phyloP scores from a whole-genome alignment of 2,888 invertebrate species.

The Carpatolechia fugitivella region DNA sequence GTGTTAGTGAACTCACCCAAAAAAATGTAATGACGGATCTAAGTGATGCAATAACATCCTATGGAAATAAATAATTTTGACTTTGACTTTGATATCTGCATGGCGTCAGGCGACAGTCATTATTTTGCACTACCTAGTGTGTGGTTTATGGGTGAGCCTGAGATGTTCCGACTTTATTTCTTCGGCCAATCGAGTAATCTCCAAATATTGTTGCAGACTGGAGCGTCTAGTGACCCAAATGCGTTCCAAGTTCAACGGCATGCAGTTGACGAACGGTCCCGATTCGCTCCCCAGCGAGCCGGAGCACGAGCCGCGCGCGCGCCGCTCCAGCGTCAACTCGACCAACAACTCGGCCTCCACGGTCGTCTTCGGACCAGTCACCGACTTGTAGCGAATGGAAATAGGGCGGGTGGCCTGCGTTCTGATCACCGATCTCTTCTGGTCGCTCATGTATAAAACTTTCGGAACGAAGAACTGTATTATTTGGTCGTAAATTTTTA shows the following conservation, averaged over 20 bases:
- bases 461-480: slow-evolving; percentile 10
- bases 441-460: slow-evolving; percentile 46
- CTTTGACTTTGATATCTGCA: too few relatives aligned
- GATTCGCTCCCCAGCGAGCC: slow-evolving; percentile 67
- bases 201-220: slow-evolving; percentile 60
- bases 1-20: too few relatives aligned
- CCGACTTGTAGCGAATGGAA: slow-evolving; percentile 77
- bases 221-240: slow-evolving; percentile 80
- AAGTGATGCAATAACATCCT: too few relatives aligned
- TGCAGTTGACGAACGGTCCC: slow-evolving; percentile 61
- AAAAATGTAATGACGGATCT: too few relatives aligned
- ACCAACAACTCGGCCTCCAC: slow-evolving; percentile 50
- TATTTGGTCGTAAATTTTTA: background rate
- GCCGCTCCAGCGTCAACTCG: slow-evolving; percentile 58
- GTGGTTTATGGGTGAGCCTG: too few relatives aligned
- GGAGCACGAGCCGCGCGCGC: slow-evolving; percentile 60
- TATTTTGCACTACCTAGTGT: too few relatives aligned
- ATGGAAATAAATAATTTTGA: too few relatives aligned
- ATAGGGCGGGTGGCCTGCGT: slow-evolving; percentile 39
- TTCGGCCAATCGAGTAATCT: too few relatives aligned
- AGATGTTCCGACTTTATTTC: too few relatives aligned
- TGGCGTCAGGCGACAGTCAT: too few relatives aligned
- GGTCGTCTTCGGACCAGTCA: slow-evolving; percentile 81
- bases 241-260: slow-evolving; percentile 71
- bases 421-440: slow-evolving; percentile 52